Percentiles rank a stretch among this genome's conserved stretches.
Conservation (phyloP, 2,888 invertebrate species). For the Cephus rjabovi region DNA sequence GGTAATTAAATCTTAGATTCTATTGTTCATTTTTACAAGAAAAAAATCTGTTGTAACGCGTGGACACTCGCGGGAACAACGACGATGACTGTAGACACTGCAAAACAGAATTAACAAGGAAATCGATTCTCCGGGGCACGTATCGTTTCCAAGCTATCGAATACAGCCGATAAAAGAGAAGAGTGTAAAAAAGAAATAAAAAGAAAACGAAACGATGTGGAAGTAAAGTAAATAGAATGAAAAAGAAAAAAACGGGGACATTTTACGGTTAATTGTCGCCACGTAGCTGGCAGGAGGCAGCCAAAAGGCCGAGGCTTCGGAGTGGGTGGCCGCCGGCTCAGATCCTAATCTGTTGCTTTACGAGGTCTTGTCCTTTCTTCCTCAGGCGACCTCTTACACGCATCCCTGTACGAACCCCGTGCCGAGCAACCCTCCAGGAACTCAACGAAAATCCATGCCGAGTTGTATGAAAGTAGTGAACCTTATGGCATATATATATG, state of each 20-base stretch:
- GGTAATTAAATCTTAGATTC: background rate
- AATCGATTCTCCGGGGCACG: no score
- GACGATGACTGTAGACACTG: no score
- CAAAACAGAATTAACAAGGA: no score
- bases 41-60: no score
- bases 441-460: background rate
- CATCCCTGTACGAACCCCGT: slow-evolving; percentile 27
- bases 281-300: slow-evolving; percentile 38
- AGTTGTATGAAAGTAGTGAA: background rate
- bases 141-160: background rate
- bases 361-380: slow-evolving; percentile 51
- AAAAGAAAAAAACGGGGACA: slow-evolving; percentile 28
- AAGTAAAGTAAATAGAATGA: slow-evolving; percentile 9
- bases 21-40: background rate
- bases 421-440: slow-evolving; percentile 13
- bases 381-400: slow-evolving; percentile 35
- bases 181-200: background rate
- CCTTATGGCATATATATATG: background rate
- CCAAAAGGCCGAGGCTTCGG: slow-evolving; percentile 40
- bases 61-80: no score
- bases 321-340: slow-evolving; percentile 60
- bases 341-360: slow-evolving; percentile 60
- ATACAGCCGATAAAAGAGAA: slow-evolving; percentile 3
- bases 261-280: slow-evolving; percentile 62
- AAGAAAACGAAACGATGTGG: slow-evolving; percentile 3